Percentiles rank a stretch among this genome's conserved stretches.
Conservation (phyloP, 2,113 vertebrate genomes). For the Tetraodon nigroviridis region DNA sequence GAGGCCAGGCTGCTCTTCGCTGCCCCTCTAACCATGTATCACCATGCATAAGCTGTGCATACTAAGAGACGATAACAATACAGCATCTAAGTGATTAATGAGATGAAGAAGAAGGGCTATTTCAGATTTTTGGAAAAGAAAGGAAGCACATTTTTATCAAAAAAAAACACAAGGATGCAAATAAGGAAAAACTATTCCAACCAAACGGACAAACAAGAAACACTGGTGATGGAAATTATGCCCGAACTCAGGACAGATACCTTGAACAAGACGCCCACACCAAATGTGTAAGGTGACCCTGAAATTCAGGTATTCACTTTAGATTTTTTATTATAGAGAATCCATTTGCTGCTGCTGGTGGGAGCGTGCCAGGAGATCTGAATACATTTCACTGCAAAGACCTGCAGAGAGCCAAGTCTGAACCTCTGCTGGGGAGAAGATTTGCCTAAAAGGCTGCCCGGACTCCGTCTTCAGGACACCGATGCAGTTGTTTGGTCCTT, state of each 20-base stretch:
- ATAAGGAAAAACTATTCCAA: too few species aligned
- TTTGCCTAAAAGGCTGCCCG: slow-evolving; percentile 33
- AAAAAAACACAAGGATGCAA: background rate
- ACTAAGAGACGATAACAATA: too few species aligned
- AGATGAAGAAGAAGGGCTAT: slow-evolving; percentile 6
- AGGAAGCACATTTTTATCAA: background rate
- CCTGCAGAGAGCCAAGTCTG: slow-evolving; percentile 26
- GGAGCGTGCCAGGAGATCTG: slow-evolving; percentile 22
- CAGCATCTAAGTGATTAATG: background rate
- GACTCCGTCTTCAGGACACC: slow-evolving; percentile 28
- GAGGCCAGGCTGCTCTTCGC: too few species aligned
- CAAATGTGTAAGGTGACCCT: slow-evolving; percentile 12
- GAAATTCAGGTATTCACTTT: slow-evolving; percentile 31
- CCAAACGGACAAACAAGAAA: background rate
- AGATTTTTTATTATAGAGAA: slow-evolving; percentile 25
- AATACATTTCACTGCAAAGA: slow-evolving; percentile 38
- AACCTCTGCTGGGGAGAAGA: slow-evolving; percentile 24
- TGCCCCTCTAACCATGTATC: too few species aligned
- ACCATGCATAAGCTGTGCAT: too few species aligned
- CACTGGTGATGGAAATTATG: background rate
- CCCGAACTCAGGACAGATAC: slow-evolving; percentile 3
- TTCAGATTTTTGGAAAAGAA: slow-evolving; percentile 5
- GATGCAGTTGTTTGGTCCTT: slow-evolving; percentile 17
- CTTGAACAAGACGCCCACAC: slow-evolving; percentile 3
- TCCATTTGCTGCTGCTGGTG: slow-evolving; percentile 25